Evolutionary conservation across 1,140 invertebrate species (phyloP).

Genomic region (Hycleus cichorii): DNA sequence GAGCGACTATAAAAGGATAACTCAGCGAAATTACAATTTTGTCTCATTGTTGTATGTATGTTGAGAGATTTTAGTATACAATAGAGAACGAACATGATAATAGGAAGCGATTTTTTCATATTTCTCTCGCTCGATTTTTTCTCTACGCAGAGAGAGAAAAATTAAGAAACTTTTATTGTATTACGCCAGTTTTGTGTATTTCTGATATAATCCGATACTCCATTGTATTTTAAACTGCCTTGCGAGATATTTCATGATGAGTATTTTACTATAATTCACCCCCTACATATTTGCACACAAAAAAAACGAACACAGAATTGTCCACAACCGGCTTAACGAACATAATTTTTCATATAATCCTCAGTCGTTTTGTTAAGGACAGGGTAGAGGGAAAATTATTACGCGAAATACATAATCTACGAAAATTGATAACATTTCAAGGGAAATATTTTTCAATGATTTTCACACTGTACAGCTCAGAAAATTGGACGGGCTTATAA

Average conservation of each 20-base stretch:
- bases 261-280: background rate
- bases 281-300: background rate
- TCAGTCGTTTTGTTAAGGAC: no score
- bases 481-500: no score
- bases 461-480: no score
- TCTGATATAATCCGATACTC: conserved; percentile 3
- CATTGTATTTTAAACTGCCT: background rate
- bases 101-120: no score
- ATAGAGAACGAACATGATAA: conserved; percentile 1
- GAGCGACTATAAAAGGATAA: background rate
- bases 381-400: no score
- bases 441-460: no score
- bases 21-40: background rate
- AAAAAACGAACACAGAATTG: background rate
- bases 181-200: background rate
- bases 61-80: background rate
- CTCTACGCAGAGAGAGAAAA: no score
- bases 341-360: background rate
- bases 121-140: no score
- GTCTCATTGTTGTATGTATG: background rate
- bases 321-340: background rate
- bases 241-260: background rate
- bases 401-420: no score
- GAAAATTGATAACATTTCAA: no score
- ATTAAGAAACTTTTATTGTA: conserved; percentile 1